A percentile compares a stretch with the other conserved stretches of the same genome.
Evolutionary conservation across 1,140 invertebrate genomes (phyloP).

Genomic region (Sogatella furcifera): DNA sequence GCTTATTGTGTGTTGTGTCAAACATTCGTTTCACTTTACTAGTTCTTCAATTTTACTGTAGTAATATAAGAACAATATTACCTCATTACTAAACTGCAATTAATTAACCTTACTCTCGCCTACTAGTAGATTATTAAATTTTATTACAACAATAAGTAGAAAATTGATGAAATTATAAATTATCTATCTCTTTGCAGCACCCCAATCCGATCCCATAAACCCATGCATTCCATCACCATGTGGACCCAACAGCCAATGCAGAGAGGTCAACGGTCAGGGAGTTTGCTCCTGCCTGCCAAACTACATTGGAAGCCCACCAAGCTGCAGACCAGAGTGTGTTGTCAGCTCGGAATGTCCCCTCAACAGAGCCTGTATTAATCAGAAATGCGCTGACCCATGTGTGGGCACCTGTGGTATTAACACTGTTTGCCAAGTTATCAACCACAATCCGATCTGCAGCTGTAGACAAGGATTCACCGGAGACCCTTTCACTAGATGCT

Average conservation of each 20-base stretch:
- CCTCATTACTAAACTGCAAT: too few relatives aligned
- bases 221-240: conserved; percentile 45
- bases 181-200: conserved; percentile 19
- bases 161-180: too few relatives aligned
- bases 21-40: too few relatives aligned
- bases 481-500: conserved; percentile 44
- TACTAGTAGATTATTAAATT: too few relatives aligned
- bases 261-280: conserved; percentile 36
- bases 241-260: conserved; percentile 42
- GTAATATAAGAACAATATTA: too few relatives aligned
- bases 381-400: conserved; percentile 44
- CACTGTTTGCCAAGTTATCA: conserved; percentile 40
- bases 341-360: conserved; percentile 37
- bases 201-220: conserved; percentile 29
- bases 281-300: conserved; percentile 39
- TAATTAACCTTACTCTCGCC: too few relatives aligned
- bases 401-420: conserved; percentile 36
- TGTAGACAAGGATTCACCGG: conserved; percentile 40
- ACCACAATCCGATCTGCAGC: conserved; percentile 45
- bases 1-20: too few relatives aligned
- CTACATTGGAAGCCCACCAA: conserved; percentile 40
- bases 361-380: conserved; percentile 37
- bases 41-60: too few relatives aligned
- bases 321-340: conserved; percentile 40
- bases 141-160: too few relatives aligned